Evolutionary conservation across 2,113 vertebrate genomes (phyloP).

Genomic region (Macquaria australasica): DNA sequence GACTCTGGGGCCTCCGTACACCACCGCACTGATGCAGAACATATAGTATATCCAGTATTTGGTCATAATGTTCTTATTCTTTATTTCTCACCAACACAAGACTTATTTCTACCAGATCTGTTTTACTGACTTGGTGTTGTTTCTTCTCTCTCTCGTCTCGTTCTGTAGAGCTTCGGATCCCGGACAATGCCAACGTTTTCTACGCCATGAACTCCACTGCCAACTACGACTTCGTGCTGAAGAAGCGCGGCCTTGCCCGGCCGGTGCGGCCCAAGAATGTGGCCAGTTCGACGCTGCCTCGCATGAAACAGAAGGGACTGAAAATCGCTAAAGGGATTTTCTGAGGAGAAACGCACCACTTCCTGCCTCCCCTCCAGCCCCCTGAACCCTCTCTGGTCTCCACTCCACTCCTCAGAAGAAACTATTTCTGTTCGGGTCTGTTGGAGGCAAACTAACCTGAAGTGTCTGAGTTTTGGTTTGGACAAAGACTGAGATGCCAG

Average conservation of each 20-base stretch:
- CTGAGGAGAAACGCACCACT: conserved; percentile 79
- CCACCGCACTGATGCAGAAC: not conserved
- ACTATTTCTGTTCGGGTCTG: not conserved
- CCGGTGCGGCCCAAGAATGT: conserved; percentile 90
- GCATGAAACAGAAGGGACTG: conserved; percentile 98
- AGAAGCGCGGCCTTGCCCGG: conserved; percentile 90
- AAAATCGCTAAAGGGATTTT: conserved; percentile 99
- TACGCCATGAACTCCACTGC: conserved; percentile 98
- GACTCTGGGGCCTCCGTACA: not conserved
- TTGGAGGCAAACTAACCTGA: not conserved
- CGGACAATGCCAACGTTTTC: conserved; percentile 97
- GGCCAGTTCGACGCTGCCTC: conserved; percentile 95
- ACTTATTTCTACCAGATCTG: not conserved
- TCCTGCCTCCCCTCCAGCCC: conserved; percentile 23
- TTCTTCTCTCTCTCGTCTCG: not conserved
- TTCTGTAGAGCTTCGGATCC: conserved; percentile 93
- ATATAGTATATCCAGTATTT: not conserved
- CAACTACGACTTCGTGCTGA: conserved; percentile 98
- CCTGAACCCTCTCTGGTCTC: not conserved
- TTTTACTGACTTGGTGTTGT: not conserved
- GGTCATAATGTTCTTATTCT: not conserved
- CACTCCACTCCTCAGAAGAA: conserved; percentile 36
- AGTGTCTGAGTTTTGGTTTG: conserved; percentile 38
- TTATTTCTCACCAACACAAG: not conserved
- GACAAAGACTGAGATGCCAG: conserved; percentile 8